Base-by-base conservation (phyloP, 2,888 invertebrate species). In the Dynastes hyllus region DNA sequence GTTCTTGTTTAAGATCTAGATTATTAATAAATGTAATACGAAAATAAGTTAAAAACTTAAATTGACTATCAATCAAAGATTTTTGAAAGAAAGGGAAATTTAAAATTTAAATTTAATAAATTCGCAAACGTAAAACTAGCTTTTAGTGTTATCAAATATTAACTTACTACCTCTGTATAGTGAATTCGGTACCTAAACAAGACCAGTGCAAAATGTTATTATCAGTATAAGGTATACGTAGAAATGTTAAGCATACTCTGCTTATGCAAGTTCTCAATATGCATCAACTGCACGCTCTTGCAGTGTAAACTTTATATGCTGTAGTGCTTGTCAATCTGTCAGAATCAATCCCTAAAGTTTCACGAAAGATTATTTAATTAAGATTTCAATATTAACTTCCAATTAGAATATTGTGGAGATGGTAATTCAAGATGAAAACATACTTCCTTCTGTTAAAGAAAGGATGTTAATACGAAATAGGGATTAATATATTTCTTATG, bases 281-380 rank as follows among this genome's bases (percentile, higher is more conserved):
- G 73, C 73, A 75, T 75, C 73, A 75, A 45, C 73, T 75, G 73
- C 73, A 75, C 61, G 61, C 27, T 75, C 45, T 75, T 75, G 73
- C 73, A 61, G 61, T 61, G 5, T 45, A 58, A 40, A 75, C 61
- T 75, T 75, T 45, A 75, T 61, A 61, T 27, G 11, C 61, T 63
- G 45, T 22, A 45, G 63, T 13, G 73, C 73, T 61, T 75, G 73
- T 75, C 73, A 75, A 75, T 75, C 73, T 75, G 73, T 75, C 73
- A 75, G 61, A 75, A 61, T 75, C 73, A 75, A 61, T 75, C 61
- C 50, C 22, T 50, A 29, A 75, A 75, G 61, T 61, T 75, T 22
- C 29, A 55, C 55, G 53, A 8, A 53, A 55, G 71, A 55, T 32
- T 55, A 71, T 55, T 71, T 55, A 55, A 71, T 71, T 71, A 71